Base-by-base conservation (phyloP, 2,113 vertebrate genomes). In the Anoplopoma fimbria region DNA sequence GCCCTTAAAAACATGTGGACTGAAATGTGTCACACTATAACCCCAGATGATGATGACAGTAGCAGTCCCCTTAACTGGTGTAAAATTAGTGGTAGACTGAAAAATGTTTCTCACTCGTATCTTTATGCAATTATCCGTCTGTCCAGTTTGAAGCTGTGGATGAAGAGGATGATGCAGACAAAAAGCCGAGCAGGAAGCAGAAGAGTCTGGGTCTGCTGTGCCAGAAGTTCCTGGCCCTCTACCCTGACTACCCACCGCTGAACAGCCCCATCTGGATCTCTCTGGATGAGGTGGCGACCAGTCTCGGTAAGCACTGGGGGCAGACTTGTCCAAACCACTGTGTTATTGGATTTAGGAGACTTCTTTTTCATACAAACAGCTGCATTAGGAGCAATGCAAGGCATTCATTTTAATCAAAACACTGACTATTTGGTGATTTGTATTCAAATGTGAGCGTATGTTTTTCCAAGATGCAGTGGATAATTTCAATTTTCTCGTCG, bases 181-280 rank as follows among this genome's bases (percentile, higher is more conserved):
- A 96, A 64, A 96, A 96, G 82, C 97, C 97, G 2, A 99, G 97
- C 95, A 96, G 98, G 91, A 99, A 99, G 87, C 96, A 98, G 94
- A 99, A 98, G 93, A 99, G 98, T 87, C 95, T 99, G 93, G 97
- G 97, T 71, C 94, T 99, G 51, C 93, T 99, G 64, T 99, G 98
- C 91, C 97, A 97, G 85, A 99, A 98, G 93, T 99, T 99, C 93
- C 94, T 99, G 81, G 97, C 97, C 80, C 97, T 97, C 67, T 99
- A 98, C 84, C 97, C 98, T 3, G 97, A 96, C 85, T 96, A 97
- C 51, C 97, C 97, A 0, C 73, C 96, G 17, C 94, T 95, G 38
- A 95, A 96, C 53, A 95, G 95, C 88, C 95, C 96, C 90, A 96
- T 96, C 69, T 96, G 95, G 75, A 99, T 99, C 92, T 98, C 97